Conservation (phyloP, 2,797 vertebrate genomes). For the Dryobates pubescens region DNA sequence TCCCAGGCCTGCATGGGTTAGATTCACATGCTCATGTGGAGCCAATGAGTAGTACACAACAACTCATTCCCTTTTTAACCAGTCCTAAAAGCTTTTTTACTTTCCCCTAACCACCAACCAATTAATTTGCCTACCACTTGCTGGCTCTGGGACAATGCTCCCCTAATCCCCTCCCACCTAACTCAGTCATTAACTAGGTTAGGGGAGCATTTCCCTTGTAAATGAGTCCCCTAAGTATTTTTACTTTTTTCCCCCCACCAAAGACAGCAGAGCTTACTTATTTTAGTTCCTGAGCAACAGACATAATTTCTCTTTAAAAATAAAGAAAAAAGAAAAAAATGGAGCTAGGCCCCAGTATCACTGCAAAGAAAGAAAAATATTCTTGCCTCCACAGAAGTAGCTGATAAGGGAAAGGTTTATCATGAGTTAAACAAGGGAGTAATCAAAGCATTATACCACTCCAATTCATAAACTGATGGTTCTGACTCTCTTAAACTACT, state of each 20-base stretch:
- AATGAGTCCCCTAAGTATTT: slow-evolving; percentile 48
- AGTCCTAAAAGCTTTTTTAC: slow-evolving; percentile 32
- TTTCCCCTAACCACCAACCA: slow-evolving; percentile 61
- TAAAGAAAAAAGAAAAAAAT: not conserved
- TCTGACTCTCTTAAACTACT: not conserved
- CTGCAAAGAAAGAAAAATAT: not conserved
- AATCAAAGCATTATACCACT: not conserved
- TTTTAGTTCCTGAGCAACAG: not conserved
- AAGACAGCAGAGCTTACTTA: not conserved
- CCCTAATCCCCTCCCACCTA: slow-evolving; percentile 28
- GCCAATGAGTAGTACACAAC: not conserved
- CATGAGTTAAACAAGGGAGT: not conserved
- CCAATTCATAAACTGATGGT: not conserved
- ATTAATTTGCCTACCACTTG: slow-evolving; percentile 55
- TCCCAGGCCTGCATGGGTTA: not conserved
- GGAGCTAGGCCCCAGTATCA: not conserved
- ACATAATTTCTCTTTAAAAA: not conserved
- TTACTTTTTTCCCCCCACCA: not conserved
- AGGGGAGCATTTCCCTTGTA: slow-evolving; percentile 45
- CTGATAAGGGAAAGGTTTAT: not conserved
- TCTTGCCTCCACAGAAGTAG: not conserved
- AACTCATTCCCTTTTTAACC: slow-evolving; percentile 26
- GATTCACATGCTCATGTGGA: not conserved
- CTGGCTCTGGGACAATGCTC: slow-evolving; percentile 35
- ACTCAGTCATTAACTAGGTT: slow-evolving; percentile 60